Conservation (phyloP, 2,797 vertebrate genomes). For the Mus minutoides region DNA sequence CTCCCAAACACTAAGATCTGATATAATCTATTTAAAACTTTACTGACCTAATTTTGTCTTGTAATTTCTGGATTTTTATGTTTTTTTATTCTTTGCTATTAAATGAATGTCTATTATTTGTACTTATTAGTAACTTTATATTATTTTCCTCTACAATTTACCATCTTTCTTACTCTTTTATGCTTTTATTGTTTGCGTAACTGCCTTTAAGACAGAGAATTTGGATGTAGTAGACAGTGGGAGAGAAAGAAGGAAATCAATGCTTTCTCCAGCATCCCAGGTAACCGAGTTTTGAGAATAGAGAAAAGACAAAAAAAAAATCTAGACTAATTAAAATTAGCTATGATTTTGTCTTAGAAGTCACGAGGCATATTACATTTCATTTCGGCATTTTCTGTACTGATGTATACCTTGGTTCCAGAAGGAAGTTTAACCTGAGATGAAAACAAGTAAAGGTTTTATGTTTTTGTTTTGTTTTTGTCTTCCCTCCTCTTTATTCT, state of each 20-base stretch:
- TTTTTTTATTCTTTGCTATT: constrained; percentile 3
- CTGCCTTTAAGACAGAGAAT: not conserved
- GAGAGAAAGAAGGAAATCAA: not conserved
- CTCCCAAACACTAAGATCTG: not conserved
- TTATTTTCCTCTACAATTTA: not conserved
- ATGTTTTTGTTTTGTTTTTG: not conserved
- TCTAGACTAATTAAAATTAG: not conserved
- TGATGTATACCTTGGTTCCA: not conserved
- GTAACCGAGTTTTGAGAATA: not conserved
- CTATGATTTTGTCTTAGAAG: not conserved
- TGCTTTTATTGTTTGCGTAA: not conserved
- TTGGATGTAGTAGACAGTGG: not conserved
- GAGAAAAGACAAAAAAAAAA: not conserved
- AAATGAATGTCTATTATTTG: not conserved
- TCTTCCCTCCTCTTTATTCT: not conserved
- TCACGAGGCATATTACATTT: not conserved
- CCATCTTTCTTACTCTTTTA: not conserved
- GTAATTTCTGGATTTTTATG: not conserved
- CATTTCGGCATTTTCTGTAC: not conserved
- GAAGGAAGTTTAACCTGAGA: not conserved
- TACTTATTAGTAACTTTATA: not conserved
- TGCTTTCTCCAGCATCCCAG: not conserved
- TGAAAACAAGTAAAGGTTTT: not conserved
- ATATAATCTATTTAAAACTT: not conserved
- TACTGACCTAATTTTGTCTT: not conserved